Conservation (phyloP, 1,140 invertebrate species). For the Papilio glaucus region DNA sequence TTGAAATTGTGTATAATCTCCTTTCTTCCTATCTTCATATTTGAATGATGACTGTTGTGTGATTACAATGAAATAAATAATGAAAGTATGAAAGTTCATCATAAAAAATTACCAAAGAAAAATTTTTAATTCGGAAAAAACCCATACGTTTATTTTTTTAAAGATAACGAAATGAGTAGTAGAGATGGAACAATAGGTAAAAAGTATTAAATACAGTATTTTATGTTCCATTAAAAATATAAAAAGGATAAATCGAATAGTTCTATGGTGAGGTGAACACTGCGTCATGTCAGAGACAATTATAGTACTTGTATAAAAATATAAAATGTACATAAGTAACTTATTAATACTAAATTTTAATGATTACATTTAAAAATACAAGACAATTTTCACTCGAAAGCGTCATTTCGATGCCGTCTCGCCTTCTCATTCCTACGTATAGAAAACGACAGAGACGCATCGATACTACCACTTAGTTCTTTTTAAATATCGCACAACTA, state of each 20-base stretch:
- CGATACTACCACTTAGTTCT: constrained; percentile 29
- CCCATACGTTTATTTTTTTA: background rate
- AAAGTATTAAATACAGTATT: too few relatives aligned
- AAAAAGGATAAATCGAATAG: background rate
- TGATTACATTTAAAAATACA: background rate
- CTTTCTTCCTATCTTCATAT: background rate
- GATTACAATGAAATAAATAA: background rate
- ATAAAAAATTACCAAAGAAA: background rate
- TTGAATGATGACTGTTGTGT: background rate
- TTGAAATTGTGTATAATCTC: constrained; percentile 29
- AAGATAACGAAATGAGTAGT: background rate
- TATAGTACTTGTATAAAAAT: constrained; percentile 12
- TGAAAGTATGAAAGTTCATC: background rate
- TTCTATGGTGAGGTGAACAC: constrained; percentile 4
- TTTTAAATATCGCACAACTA: constrained; percentile 44
- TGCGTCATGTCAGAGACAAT: background rate
- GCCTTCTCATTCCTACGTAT: constrained; percentile 27
- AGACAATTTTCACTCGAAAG: background rate
- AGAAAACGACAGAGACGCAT: constrained; percentile 32
- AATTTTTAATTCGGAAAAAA: background rate
- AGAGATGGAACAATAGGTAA: background rate
- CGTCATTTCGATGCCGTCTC: constrained; percentile 6
- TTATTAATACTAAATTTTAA: background rate
- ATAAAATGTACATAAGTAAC: constrained; percentile 13
- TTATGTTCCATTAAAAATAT: background rate